Evolutionary conservation across 2,888 invertebrate species (phyloP).

Genomic region (Gisinianus flammeolus): DNA sequence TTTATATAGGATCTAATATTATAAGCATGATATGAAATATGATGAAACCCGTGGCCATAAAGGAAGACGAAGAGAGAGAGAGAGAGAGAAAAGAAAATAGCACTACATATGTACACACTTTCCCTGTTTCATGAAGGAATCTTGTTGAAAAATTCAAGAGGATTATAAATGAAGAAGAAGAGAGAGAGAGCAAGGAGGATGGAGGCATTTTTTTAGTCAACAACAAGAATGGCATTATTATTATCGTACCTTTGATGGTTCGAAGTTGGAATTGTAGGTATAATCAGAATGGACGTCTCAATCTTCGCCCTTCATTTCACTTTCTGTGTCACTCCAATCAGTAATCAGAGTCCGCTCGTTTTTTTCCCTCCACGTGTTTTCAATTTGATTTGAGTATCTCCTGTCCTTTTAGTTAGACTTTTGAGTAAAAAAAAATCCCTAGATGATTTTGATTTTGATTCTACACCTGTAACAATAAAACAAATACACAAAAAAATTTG

Average conservation of each 20-base stretch:
- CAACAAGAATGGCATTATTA: background rate
- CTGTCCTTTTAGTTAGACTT: too few species aligned
- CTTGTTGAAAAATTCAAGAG: background rate
- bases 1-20: too few species aligned
- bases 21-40: too few species aligned
- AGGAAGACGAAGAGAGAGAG: too few species aligned
- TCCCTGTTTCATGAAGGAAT: background rate
- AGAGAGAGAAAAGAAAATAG: too few species aligned
- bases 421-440: too few species aligned
- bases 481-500: background rate
- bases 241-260: background rate
- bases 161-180: too few species aligned
- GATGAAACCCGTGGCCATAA: too few species aligned
- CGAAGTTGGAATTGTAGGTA: background rate
- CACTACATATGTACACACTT: too few species aligned
- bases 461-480: background rate
- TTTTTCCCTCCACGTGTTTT: too few species aligned
- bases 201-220: background rate
- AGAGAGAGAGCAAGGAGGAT: background rate
- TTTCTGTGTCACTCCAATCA: background rate
- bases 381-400: background rate
- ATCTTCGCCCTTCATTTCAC: constrained; percentile 19
- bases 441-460: background rate
- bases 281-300: background rate
- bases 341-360: too few species aligned